Base-by-base conservation (phyloP, 2,113 vertebrate species). In the Pantherophis guttatus region DNA sequence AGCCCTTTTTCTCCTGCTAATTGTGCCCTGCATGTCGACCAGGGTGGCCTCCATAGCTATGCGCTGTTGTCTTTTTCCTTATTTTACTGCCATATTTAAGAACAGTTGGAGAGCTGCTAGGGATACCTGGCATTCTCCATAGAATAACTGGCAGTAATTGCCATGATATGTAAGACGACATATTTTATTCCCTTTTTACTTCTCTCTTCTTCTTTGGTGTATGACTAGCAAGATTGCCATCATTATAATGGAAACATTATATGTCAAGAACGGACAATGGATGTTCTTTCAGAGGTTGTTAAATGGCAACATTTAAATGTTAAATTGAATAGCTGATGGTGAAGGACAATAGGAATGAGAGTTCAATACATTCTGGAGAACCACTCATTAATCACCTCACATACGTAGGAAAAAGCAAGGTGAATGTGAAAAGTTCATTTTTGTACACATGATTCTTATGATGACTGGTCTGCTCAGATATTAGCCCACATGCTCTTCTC, bases 1-100 rank as follows among this genome's bases (percentile, higher is more conserved):
- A 96, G 94, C 93, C 93, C 94, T 97, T 96, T 94, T 86, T 88
- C 94, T 95, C 95, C 90, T 94, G 70, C 86, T 97, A 97, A 96
- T 95, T 96, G 95, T 91, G 92, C 87, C 94, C 93, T 90, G 93
- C 94, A 96, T 95, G 93, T 95, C 93, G 94, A 93, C 93, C 92
- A 93, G 91, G 95, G 86, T 92, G 94, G 92, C 95, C 95, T 89
- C 86, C 0, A 2, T 96, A 94, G 88, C 95, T 92, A 91, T 93
- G 94, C 93, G 94, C 87, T 92, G 52, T 94, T 96, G 93, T 89
- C 89, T 96, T 91, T 94, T 96, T 94, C 94, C 87, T 91, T 96
- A 91, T 95, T 97, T 95, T 95, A 93, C 93, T 93, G 90, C 6
- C 1, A 91, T 87, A 59, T 93, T 95, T 96, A 95, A 91, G 65